Evolutionary conservation across 1,140 invertebrate genomes (phyloP).

Genomic region (Eciton burchellii): DNA sequence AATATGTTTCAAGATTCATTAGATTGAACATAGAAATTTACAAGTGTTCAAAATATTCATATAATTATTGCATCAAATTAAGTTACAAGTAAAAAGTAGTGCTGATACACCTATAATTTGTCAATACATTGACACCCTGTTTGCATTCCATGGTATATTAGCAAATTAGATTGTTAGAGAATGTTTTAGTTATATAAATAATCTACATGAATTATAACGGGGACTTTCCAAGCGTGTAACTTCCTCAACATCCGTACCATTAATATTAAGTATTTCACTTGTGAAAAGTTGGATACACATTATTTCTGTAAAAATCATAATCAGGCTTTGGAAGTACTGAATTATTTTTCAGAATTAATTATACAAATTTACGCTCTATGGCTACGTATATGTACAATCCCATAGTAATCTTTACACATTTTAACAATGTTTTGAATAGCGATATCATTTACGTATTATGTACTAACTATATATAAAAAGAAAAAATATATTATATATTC

Average conservation of each 20-base stretch:
- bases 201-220: conserved; percentile 45
- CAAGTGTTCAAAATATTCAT: conserved; percentile 45
- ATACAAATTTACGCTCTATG: conserved; percentile 52
- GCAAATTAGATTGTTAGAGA: conserved; percentile 61
- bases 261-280: conserved; percentile 63
- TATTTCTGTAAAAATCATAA: conserved; percentile 41
- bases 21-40: conserved; percentile 45
- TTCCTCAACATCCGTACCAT: conserved; percentile 64
- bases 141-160: conserved; percentile 72
- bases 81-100: conserved; percentile 47
- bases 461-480: conserved; percentile 26
- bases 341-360: conserved; percentile 41
- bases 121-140: conserved; percentile 62
- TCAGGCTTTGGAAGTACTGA: conserved; percentile 56
- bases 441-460: conserved; percentile 26
- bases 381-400: conserved; percentile 46
- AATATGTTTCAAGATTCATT: conserved; percentile 55
- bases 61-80: conserved; percentile 44
- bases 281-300: conserved; percentile 36
- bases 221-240: conserved; percentile 43
- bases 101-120: conserved; percentile 15
- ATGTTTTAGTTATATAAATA: conserved; percentile 63
- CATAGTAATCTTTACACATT: conserved; percentile 59
- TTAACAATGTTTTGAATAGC: conserved; percentile 42
- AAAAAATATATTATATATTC: conserved; percentile 44